These are phyloP conservation scores for Bombus cullumanus DNA, from an alignment of 1,140 invertebrate species.

Conservation along the genomic window DNA sequence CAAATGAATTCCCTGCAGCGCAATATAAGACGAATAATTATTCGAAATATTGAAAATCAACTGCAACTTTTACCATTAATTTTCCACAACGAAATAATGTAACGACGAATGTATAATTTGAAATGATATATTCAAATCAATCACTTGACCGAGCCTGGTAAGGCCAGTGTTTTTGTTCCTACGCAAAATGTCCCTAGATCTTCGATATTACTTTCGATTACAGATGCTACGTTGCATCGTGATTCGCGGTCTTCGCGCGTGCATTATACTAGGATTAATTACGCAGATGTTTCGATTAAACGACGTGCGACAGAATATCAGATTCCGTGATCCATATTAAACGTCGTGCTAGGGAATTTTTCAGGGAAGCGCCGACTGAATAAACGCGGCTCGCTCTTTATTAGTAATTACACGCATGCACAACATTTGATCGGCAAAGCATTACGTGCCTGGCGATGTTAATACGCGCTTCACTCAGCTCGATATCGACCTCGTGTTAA, in stretches of 20 bases:
- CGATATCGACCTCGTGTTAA: slow-evolving; percentile 19
- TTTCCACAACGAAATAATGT: too few relatives aligned
- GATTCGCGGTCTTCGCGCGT: not conserved
- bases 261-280: not conserved
- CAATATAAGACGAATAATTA: too few relatives aligned
- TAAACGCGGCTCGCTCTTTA: not conserved
- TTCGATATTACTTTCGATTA: not conserved
- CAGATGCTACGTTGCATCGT: not conserved
- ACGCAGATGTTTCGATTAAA: too few relatives aligned
- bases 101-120: too few relatives aligned
- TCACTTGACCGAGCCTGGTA: too few relatives aligned
- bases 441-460: slow-evolving; percentile 10
- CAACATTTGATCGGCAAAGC: slow-evolving; percentile 6
- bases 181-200: not conserved
- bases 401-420: not conserved
- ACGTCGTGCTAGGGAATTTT: not conserved
- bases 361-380: not conserved
- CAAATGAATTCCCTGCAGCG: too few relatives aligned
- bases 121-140: too few relatives aligned
- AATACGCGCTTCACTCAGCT: not conserved
- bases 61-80: too few relatives aligned
- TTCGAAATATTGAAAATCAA: too few relatives aligned
- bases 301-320: not conserved
- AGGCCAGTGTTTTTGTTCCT: not conserved
- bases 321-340: not conserved